These are phyloP conservation scores for Ia io DNA, from an alignment of 2,113 vertebrate species.

Conservation along the genomic window DNA sequence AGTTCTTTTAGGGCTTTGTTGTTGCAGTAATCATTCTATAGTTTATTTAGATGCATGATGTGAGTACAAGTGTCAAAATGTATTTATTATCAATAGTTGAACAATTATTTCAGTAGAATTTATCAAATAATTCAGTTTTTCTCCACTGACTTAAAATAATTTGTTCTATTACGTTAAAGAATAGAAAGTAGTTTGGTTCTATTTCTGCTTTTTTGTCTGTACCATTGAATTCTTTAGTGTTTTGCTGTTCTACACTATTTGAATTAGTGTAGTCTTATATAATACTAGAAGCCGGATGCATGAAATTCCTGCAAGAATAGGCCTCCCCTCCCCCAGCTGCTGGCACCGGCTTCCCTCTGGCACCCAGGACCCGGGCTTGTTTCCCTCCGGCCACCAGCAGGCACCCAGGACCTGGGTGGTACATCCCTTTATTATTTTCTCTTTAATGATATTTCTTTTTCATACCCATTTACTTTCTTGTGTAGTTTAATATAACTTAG, in stretches of 20 bases:
- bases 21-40: neutral
- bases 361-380: too few species aligned
- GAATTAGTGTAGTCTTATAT: fast-evolving
- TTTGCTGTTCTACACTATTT: fast-evolving
- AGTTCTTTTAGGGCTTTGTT: neutral
- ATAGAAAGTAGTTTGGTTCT: neutral
- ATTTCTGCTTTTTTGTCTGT: fast-evolving
- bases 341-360: too few species aligned
- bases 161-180: neutral
- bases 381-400: too few species aligned
- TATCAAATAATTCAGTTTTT: neutral
- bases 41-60: neutral
- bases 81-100: neutral
- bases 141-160: neutral
- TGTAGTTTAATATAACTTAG: neutral
- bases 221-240: fast-evolving
- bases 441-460: neutral
- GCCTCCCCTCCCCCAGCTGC: too few species aligned
- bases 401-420: too few species aligned
- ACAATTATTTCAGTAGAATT: neutral
- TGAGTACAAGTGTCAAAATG: neutral
- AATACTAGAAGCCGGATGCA: fast-evolving
- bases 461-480: neutral
- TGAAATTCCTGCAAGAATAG: too few species aligned
- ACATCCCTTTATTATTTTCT: neutral